A percentile compares a stretch with the other conserved stretches of the same genome.
Evolutionary conservation across 1,140 invertebrate species (phyloP).

Genomic region (Araneus ventricosus): DNA sequence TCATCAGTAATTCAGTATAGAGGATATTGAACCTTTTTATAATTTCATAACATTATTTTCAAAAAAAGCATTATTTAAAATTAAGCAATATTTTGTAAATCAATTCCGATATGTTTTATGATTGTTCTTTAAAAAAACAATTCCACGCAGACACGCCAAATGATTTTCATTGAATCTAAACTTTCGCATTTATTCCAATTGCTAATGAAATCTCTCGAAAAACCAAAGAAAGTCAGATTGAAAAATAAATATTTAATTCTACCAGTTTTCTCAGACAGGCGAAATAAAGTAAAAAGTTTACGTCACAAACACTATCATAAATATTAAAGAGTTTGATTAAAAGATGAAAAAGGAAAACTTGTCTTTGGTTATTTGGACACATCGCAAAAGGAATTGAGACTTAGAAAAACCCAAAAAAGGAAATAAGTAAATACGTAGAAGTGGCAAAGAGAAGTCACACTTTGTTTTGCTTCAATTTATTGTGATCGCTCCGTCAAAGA

Average conservation of each 20-base stretch:
- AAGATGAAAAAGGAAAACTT: slow-evolving; percentile 35
- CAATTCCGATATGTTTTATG: background rate
- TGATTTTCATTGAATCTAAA: slow-evolving; percentile 9
- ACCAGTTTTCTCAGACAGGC: background rate
- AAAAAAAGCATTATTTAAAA: no score
- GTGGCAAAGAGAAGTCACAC: background rate
- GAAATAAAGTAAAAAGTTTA: background rate
- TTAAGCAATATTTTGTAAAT: background rate
- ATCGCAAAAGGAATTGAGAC: background rate
- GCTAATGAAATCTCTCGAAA: background rate
- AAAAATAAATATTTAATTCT: slow-evolving; percentile 60
- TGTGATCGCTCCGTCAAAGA: slow-evolving; percentile 24
- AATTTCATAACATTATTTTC: no score
- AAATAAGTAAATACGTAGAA: background rate
- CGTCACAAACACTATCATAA: slow-evolving; percentile 26
- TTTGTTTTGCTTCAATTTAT: slow-evolving; percentile 21
- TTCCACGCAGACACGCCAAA: background rate
- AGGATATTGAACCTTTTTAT: no score
- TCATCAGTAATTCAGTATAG: no score
- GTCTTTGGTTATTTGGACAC: background rate
- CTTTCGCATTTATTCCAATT: slow-evolving; percentile 5
- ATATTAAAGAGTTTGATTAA: slow-evolving; percentile 58
- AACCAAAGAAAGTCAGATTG: slow-evolving; percentile 37
- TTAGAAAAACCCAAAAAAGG: background rate
- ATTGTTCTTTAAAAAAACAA: background rate